A percentile compares a stretch with the other conserved stretches of the same genome.
These are phyloP conservation scores for Erinaceus europaeus DNA, from an alignment of 2,113 vertebrate species.

Conservation along the genomic window DNA sequence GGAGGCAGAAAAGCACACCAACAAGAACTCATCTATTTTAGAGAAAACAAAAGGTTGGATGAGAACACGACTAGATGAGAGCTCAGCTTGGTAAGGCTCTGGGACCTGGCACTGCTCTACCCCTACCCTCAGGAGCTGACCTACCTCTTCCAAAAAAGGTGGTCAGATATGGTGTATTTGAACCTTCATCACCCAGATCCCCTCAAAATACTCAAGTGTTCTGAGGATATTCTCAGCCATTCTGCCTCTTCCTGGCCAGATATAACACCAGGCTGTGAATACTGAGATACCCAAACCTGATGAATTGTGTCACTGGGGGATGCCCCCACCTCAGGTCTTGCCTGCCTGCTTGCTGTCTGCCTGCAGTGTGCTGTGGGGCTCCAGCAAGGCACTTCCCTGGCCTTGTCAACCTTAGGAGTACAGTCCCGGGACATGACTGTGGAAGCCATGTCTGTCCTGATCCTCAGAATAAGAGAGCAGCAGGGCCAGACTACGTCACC, in stretches of 20 bases:
- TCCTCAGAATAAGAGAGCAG: background rate
- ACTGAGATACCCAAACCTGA: background rate
- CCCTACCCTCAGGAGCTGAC: background rate
- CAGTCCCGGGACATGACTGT: background rate
- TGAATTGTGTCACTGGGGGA: background rate
- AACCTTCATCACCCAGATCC: background rate
- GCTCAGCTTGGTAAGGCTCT: constrained; percentile 27
- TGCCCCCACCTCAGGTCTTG: background rate
- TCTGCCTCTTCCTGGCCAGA: background rate
- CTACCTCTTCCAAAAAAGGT: background rate
- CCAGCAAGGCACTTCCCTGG: background rate
- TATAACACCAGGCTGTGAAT: background rate
- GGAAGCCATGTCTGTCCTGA: background rate
- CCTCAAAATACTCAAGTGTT: background rate
- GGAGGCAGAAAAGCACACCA: background rate
- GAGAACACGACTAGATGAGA: background rate
- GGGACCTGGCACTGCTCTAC: background rate
- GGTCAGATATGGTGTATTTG: background rate
- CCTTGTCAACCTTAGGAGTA: background rate
- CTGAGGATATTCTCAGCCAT: background rate
- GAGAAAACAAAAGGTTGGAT: background rate
- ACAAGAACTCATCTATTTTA: background rate
- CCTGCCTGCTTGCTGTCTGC: accelerated
- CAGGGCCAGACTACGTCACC: background rate
- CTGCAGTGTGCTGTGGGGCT: background rate